Evolutionary conservation across 1,140 invertebrate species (phyloP), one percentile per base, ranked within the genome.

Genomic region (Palaemon carinicauda): DNA sequence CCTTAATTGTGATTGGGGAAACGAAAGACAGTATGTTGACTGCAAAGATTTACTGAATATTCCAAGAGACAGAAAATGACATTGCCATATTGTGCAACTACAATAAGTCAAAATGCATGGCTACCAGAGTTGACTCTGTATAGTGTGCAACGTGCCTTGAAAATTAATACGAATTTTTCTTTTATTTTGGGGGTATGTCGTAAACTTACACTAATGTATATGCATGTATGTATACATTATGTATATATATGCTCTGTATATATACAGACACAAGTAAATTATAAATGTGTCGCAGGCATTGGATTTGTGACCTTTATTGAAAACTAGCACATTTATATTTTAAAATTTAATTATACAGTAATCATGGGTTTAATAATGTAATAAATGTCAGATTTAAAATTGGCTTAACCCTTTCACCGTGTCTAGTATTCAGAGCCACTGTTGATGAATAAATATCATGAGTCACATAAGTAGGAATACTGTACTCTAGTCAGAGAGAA

Each of bases 111-210:
- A 80, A 80, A 80, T 71, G 77, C 75, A 86, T 80, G 56, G 29
- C 54, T 69, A 78, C 51, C 82, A 79, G 75, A 79, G 75, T 79
- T 24, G 29, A 65, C 73, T 85, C 74, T 85, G 82, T 52, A 69
- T 53, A 75, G 31, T 56, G 73, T 83, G 82, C 73, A 78, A 85
- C 69, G 82, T 85, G 82, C 82, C 82, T 85, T 85, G 82, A 71
- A 53, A 85, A 85, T 27, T 69, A 69, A 69, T 69, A 69, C 65
- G 65, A 69, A 31, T 15, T 24, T 24, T 15, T 27, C 24, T 69
- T 24, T 69, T 15, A n/a, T n/a, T 27, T 69, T 69, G 12, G 29
- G 65, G 24, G 24, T 69, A 27, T 69, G 24, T 69, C 29, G 29
- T 69, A 31, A 69, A 69, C 24, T 14, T 69, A 69, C 65, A 69